phyloP scores from a whole-genome alignment of 2,797 vertebrate species.

The Micropoecilia bifurca region DNA sequence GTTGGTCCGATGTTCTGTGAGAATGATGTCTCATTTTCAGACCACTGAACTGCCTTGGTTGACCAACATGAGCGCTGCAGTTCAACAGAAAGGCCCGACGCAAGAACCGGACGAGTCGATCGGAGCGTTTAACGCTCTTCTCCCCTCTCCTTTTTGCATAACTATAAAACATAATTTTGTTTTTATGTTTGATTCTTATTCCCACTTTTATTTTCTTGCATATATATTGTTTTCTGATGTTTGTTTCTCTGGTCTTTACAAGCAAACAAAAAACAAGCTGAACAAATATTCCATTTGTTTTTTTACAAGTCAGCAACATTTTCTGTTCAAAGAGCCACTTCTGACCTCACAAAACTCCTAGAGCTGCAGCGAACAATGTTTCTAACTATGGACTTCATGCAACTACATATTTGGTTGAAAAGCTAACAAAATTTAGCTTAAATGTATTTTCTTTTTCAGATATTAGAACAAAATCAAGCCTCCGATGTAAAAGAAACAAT shows the following conservation, averaged over 20 bases:
- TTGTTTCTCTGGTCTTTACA: background rate
- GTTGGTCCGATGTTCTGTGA: slow-evolving; percentile 11
- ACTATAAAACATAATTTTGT: background rate
- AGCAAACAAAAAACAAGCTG: background rate
- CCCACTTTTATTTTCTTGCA: background rate
- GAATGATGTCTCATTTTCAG: slow-evolving; percentile 21
- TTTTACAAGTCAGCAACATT: too few species aligned
- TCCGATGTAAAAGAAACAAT: too few species aligned
- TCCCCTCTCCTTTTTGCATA: background rate
- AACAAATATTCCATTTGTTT: background rate
- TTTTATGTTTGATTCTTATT: background rate
- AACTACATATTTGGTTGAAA: too few species aligned
- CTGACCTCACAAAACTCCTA: too few species aligned
- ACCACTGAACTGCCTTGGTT: background rate
- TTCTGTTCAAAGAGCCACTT: too few species aligned
- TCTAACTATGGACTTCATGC: too few species aligned
- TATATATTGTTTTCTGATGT: background rate
- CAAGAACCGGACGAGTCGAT: too few species aligned
- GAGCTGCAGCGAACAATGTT: too few species aligned
- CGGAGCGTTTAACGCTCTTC: background rate
- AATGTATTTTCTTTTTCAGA: too few species aligned
- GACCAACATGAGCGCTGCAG: background rate
- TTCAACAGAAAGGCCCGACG: too few species aligned
- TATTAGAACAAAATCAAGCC: too few species aligned
- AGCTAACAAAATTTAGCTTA: too few species aligned